Evolutionary conservation across 2,888 invertebrate genomes (phyloP).

Genomic region (Xylota sylvarum): DNA sequence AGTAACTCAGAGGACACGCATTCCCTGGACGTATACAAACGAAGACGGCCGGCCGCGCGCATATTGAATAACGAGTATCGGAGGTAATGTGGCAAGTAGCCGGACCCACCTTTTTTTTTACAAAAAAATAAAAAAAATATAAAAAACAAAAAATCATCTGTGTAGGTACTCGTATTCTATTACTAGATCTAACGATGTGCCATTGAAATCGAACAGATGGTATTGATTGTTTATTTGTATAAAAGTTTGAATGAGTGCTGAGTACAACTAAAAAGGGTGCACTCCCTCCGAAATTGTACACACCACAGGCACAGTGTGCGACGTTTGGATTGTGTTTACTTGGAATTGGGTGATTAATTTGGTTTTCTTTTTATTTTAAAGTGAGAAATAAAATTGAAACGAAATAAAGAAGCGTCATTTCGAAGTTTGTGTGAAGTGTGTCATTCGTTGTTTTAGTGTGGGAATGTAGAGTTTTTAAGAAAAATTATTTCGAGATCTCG

Average conservation of each 20-base stretch:
- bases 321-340: conserved; percentile 35
- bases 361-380: not conserved
- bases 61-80: conserved; percentile 54
- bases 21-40: conserved; percentile 34
- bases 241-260: conserved; percentile 48
- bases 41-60: conserved; percentile 37
- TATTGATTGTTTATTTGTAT: conserved; percentile 71
- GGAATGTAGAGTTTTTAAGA: not conserved
- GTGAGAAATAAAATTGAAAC: not conserved
- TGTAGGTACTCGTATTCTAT: no score
- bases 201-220: conserved; percentile 76
- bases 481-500: no score
- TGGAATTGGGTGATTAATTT: conserved; percentile 29
- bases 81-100: conserved; percentile 58
- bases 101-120: conserved; percentile 40
- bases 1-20: conserved; percentile 67
- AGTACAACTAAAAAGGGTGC: conserved; percentile 60
- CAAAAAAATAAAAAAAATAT: conserved; percentile 11
- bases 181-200: conserved; percentile 70
- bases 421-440: not conserved
- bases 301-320: conserved; percentile 55
- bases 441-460: not conserved
- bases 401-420: not conserved
- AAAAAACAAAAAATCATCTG: conserved; percentile 15
- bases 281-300: conserved; percentile 38